Percentiles rank a stretch among this genome's conserved stretches.
Conservation (phyloP, 1,140 invertebrate genomes). For the Stegodyphus dumicola region DNA sequence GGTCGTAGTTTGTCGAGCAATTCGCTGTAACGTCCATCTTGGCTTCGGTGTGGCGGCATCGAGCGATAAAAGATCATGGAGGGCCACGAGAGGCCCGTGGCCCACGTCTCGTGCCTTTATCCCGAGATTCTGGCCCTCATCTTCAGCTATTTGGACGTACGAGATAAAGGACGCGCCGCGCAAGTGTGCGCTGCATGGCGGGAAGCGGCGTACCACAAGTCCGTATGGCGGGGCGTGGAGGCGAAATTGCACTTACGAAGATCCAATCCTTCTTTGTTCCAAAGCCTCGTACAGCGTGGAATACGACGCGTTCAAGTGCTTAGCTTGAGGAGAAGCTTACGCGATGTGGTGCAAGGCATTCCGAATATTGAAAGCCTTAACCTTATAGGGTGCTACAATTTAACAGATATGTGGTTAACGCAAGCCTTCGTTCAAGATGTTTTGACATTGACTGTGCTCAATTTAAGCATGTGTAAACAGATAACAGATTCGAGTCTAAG, state of each 20-base stretch:
- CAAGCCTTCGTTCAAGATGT: slow-evolving; percentile 77
- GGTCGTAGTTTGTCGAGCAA: background rate
- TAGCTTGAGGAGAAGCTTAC: slow-evolving; percentile 83
- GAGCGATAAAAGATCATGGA: background rate
- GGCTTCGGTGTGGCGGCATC: background rate
- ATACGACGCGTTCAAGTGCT: slow-evolving; percentile 89
- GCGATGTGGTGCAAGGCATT: slow-evolving; percentile 87
- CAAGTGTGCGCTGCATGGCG: slow-evolving; percentile 91
- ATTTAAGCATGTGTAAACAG: slow-evolving; percentile 94
- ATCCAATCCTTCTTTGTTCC: slow-evolving; percentile 84
- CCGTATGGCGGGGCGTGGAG: slow-evolving; percentile 92
- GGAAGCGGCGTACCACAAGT: slow-evolving; percentile 87
- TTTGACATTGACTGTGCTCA: slow-evolving; percentile 80
- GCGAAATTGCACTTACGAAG: slow-evolving; percentile 88
- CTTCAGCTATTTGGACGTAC: slow-evolving; percentile 87
- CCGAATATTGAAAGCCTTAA: slow-evolving; percentile 89
- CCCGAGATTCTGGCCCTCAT: slow-evolving; percentile 88
- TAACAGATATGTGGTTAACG: slow-evolving; percentile 84
- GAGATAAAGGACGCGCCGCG: slow-evolving; percentile 87
- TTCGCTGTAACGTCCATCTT: background rate
- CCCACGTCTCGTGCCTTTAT: background rate
- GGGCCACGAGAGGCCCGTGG: background rate
- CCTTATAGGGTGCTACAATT: slow-evolving; percentile 91
- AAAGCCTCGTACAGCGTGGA: slow-evolving; percentile 85
- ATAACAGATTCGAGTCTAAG: slow-evolving; percentile 87